Conservation (phyloP, 2,888 invertebrate species). For the Pocota personata region DNA sequence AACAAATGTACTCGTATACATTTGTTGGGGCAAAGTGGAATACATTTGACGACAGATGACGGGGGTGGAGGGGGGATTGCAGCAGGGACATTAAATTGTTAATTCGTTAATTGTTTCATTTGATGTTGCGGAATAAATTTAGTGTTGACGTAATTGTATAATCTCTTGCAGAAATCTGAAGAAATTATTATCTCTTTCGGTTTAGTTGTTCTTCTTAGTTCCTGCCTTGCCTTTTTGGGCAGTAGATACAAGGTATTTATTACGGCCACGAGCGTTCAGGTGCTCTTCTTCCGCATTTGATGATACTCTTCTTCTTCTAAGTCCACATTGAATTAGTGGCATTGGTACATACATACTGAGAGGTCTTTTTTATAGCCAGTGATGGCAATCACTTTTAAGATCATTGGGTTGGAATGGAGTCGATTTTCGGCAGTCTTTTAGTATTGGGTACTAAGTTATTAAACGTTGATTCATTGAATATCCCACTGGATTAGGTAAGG, state of each 20-base stretch:
- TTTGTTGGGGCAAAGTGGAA: background rate
- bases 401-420: no score
- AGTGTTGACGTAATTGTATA: background rate
- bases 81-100: background rate
- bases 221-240: background rate
- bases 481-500: no score
- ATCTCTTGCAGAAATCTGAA: background rate
- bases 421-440: no score
- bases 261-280: background rate
- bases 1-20: background rate
- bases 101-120: conserved; percentile 33
- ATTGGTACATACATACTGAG: no score
- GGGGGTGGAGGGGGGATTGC: background rate
- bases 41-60: no score
- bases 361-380: no score
- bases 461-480: no score
- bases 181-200: background rate
- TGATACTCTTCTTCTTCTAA: background rate
- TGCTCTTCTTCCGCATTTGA: background rate
- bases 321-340: no score
- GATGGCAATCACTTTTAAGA: no score
- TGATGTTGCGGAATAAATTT: conserved; percentile 1
- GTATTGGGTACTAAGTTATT: no score
- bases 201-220: background rate
- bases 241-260: background rate